Evolutionary conservation across 2,113 vertebrate species (phyloP), one percentile per base, ranked within the genome.

Genomic region (Telmatochromis sp.): DNA sequence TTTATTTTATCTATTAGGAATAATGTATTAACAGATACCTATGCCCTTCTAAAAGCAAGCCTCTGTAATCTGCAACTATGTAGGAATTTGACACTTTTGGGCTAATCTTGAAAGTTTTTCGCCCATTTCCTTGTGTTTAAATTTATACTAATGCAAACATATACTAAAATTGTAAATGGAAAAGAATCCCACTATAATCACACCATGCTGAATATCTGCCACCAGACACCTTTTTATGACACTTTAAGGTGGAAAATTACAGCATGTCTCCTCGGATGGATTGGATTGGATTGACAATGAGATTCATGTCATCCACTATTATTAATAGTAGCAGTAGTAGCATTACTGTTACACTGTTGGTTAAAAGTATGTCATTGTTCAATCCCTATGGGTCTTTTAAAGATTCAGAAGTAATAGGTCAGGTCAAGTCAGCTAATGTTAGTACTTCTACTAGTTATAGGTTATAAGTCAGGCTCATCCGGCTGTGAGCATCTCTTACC

Each of bases 101-200:
- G 19, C 33, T 37, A 68, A 37, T 3, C 33, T 68, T n/a, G 17
- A 37, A 37, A 8, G 33, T 37, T 68, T 37, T 37, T 65, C 3
- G 0, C 33, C 33, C 19, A 65, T 13, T 35, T 65, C 31, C 6
- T 35, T 11, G 19, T 0, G 60, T 40, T 68, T 40, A 68, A 68
- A 40, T 68, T 14, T 21, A 40, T 68, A 4, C 19, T 65, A 65
- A 65, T 65, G 19, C 60, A 68, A 37, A 68, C 11, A 21, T 68
- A 65, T 65, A 5, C 31, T 7, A 63, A n/a, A 35, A 63, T 63
- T 63, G 58, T 19, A 12, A 65, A 65, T 65, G 6, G 31, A 65
- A 65, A 68, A 21, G 0, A 23, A 40, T 63, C 9, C 15, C 19
- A 70, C 35, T 78, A 31, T 19, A 11, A 47, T 49, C 15, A n/a